These are phyloP conservation scores for Drosophila pachea DNA, from an alignment of 1,140 invertebrate species.

Conservation along the genomic window DNA sequence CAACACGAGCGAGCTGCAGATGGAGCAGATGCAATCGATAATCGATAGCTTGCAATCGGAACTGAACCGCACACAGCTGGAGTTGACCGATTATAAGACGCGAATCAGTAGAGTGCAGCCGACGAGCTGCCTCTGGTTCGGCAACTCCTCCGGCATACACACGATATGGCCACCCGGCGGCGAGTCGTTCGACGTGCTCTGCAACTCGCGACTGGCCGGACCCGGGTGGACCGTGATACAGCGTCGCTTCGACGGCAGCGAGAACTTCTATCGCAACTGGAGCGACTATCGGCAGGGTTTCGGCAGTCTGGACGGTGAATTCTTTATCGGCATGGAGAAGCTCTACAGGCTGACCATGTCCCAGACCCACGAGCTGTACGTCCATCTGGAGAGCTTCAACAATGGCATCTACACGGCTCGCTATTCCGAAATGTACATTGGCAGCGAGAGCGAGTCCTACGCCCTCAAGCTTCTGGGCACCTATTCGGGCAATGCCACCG, in stretches of 20 bases:
- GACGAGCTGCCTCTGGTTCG: conserved; percentile 12
- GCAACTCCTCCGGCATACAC: conserved; percentile 11
- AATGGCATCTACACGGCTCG: not conserved
- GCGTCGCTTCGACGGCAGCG: conserved; percentile 26
- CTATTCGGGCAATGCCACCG: conserved; percentile 7
- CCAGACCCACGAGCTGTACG: conserved; percentile 13
- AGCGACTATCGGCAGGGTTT: conserved; percentile 25
- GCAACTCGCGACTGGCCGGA: conserved; percentile 11
- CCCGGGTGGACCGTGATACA: conserved; percentile 34
- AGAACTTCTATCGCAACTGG: conserved; percentile 32
- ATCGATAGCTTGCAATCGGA: not conserved
- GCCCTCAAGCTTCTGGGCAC: not conserved
- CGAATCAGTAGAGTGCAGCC: conserved; percentile 1
- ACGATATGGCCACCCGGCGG: conserved; percentile 4
- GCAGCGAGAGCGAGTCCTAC: conserved; percentile 14
- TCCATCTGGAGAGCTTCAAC: conserved; percentile 15
- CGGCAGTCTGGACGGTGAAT: conserved; percentile 18
- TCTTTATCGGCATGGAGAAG: conserved; percentile 32
- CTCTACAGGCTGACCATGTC: conserved; percentile 5
- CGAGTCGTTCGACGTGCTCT: conserved; percentile 20
- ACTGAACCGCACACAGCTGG: not conserved
- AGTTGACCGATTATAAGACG: conserved; percentile 2
- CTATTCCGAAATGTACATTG: conserved; percentile 16
- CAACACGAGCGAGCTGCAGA: not conserved
- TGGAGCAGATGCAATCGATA: not conserved